These are phyloP conservation scores for Gymnarchus niloticus DNA, from an alignment of 2,113 vertebrate genomes.

Conservation along the genomic window DNA sequence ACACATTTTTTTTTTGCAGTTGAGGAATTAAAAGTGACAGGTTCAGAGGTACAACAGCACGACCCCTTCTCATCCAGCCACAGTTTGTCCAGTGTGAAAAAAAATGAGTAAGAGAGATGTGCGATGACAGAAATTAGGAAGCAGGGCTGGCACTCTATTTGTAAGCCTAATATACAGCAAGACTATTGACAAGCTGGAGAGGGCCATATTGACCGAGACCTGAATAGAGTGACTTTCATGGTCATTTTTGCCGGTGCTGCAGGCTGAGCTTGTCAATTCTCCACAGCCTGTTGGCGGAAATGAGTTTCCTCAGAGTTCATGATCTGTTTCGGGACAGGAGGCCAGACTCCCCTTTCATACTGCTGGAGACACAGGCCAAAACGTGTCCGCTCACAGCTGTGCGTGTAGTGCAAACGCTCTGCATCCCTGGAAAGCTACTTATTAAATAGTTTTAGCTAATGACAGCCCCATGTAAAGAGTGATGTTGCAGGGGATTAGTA, in stretches of 20 bases:
- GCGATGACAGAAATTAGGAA: background rate
- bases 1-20: background rate
- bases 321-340: constrained; percentile 14
- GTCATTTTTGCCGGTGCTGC: constrained; percentile 52
- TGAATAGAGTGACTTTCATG: constrained; percentile 58
- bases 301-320: constrained; percentile 9
- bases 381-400: background rate
- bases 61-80: background rate
- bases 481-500: constrained; percentile 42
- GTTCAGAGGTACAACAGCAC: background rate
- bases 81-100: background rate
- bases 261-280: constrained; percentile 46
- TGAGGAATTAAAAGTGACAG: background rate
- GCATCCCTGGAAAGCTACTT: too few relatives aligned
- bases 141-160: constrained; percentile 7
- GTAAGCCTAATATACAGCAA: constrained; percentile 43
- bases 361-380: background rate
- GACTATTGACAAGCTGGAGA: constrained; percentile 46
- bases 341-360: background rate
- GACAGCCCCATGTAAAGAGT: background rate
- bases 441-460: background rate
- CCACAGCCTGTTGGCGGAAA: constrained; percentile 37
- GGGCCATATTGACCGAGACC: constrained; percentile 56
- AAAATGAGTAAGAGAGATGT: constrained; percentile 4
- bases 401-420: too few relatives aligned